phyloP scores from a whole-genome alignment of 2,888 invertebrate genomes.

The Diplolepis rosae region DNA sequence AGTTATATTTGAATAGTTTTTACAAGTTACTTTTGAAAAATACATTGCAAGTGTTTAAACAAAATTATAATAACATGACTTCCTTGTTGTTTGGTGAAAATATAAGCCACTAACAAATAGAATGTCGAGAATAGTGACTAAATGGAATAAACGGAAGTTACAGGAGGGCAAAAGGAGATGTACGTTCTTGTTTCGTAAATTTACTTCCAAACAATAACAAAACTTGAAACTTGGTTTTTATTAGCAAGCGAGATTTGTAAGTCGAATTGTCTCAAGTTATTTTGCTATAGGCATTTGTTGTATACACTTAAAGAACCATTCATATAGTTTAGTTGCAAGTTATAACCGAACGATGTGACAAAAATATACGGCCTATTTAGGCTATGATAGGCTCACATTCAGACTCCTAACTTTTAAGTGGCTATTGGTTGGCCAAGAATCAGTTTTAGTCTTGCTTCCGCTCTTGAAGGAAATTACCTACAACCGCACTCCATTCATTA shows the following conservation, averaged over 20 bases:
- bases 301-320: constrained; percentile 21
- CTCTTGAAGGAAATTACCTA: not conserved
- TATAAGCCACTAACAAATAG: constrained; percentile 4
- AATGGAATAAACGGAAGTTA: constrained; percentile 8
- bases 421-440: not conserved
- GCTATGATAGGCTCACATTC: not conserved
- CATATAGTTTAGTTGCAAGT: not conserved
- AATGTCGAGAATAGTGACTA: not conserved
- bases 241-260: constrained; percentile 12
- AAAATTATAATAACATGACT: constrained; percentile 3
- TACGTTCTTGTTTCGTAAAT: not conserved
- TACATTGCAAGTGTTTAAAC: not conserved
- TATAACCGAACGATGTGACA: not conserved
- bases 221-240: constrained; percentile 23
- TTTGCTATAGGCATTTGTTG: constrained; percentile 14
- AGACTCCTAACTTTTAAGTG: not conserved
- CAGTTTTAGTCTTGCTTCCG: not conserved
- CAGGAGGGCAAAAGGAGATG: constrained; percentile 8
- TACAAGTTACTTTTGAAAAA: not conserved
- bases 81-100: not conserved
- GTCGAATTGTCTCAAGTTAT: not conserved
- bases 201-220: constrained; percentile 22
- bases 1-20: no score
- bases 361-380: constrained; percentile 20
- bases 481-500: not conserved